phyloP scores from a whole-genome alignment of 2,113 vertebrate genomes.

The Psilopsiagon aymara region DNA sequence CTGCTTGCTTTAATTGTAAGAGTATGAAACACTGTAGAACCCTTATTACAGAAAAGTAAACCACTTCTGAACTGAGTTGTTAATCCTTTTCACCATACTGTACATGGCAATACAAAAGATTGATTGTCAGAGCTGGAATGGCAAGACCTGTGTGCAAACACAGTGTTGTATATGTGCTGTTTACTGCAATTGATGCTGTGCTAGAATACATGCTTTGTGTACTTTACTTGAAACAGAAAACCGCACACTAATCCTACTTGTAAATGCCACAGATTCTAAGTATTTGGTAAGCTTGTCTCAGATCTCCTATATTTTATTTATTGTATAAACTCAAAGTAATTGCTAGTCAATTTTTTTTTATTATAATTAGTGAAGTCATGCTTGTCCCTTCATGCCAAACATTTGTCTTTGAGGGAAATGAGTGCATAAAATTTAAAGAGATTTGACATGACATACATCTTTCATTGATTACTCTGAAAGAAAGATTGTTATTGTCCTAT shows the following conservation, averaged over 20 bases:
- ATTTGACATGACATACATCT: background rate
- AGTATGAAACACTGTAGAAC: background rate
- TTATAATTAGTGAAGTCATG: background rate
- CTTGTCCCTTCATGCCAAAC: background rate
- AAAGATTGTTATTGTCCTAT: background rate
- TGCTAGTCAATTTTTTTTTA: background rate
- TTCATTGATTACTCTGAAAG: background rate
- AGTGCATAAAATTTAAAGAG: background rate
- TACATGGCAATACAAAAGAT: background rate
- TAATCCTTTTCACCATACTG: background rate
- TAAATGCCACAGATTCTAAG: background rate
- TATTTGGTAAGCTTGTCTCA: background rate
- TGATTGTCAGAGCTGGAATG: background rate
- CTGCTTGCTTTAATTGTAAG: background rate
- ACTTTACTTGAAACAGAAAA: background rate
- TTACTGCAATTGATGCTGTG: background rate
- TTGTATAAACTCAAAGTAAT: background rate
- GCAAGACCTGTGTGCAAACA: background rate
- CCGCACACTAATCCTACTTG: fast-evolving
- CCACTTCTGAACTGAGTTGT: background rate
- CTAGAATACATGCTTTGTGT: background rate
- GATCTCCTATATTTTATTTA: background rate
- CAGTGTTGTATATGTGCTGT: fast-evolving
- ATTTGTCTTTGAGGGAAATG: background rate
- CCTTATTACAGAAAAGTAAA: background rate